Conservation (phyloP, 2,797 vertebrate species). For the Geotrypetes seraphini region DNA sequence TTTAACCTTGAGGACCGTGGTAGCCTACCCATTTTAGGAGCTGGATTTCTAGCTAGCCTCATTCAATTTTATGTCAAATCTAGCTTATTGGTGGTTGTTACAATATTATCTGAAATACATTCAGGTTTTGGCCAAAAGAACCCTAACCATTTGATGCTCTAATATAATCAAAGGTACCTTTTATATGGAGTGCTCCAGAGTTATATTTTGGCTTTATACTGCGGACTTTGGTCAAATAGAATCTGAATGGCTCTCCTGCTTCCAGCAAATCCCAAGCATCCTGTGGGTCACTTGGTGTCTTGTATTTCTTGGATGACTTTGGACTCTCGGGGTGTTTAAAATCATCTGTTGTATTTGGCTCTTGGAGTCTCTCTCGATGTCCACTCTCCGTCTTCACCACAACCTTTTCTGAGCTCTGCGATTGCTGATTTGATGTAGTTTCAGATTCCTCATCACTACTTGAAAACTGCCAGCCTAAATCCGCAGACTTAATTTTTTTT, state of each 20-base stretch:
- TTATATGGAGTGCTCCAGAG: constrained; percentile 82
- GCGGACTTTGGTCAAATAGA: constrained; percentile 88
- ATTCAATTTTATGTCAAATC: too few relatives aligned
- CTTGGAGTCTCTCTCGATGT: not conserved
- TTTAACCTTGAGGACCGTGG: too few relatives aligned
- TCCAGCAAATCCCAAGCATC: constrained; percentile 64
- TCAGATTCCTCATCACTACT: constrained; percentile 70
- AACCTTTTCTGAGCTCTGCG: constrained; percentile 10
- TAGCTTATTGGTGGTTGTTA: too few relatives aligned
- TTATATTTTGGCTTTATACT: constrained; percentile 80
- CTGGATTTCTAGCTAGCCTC: too few relatives aligned
- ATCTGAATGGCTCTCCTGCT: constrained; percentile 67
- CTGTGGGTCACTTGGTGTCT: constrained; percentile 53
- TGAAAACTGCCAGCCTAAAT: constrained; percentile 80
- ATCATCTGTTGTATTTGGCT: not conserved
- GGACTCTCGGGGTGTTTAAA: constrained; percentile 12
- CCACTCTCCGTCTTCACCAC: constrained; percentile 32
- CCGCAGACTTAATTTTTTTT: constrained; percentile 45
- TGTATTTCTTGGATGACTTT: constrained; percentile 26
- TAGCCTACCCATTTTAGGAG: too few relatives aligned
- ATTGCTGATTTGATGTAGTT: constrained; percentile 10
- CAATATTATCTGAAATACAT: too few relatives aligned
- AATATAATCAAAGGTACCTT: constrained; percentile 67
- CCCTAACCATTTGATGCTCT: too few relatives aligned
- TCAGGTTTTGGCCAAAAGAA: too few relatives aligned